Percentiles rank a stretch among this genome's conserved stretches.
phyloP scores from a whole-genome alignment of 2,797 vertebrate genomes.

The Molothrus ater region DNA sequence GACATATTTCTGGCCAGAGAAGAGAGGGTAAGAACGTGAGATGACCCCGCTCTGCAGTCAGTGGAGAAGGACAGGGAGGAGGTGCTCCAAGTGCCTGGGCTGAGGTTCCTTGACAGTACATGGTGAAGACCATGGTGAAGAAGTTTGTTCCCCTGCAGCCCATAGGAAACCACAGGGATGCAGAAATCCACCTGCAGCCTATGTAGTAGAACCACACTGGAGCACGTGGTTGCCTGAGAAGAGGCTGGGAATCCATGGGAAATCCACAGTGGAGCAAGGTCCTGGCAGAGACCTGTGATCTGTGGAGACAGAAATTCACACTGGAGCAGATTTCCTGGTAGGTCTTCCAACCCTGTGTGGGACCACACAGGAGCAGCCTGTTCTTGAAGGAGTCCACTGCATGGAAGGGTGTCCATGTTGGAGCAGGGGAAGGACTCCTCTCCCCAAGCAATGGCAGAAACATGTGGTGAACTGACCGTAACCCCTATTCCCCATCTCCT shows the following conservation, averaged over 20 bases:
- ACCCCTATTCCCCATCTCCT: not conserved
- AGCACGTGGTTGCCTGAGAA: not conserved
- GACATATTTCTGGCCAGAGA: not conserved
- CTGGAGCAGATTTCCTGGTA: not conserved
- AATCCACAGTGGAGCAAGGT: not conserved
- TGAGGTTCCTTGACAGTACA: not conserved
- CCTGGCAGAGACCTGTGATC: fast-evolving
- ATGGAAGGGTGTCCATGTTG: fast-evolving
- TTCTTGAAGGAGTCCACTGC: not conserved
- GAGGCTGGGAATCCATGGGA: not conserved
- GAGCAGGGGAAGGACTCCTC: not conserved
- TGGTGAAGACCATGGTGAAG: not conserved
- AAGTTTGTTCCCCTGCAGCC: not conserved
- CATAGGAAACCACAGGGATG: not conserved
- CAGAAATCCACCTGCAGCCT: not conserved
- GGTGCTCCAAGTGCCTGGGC: fast-evolving
- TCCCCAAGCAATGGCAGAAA: not conserved
- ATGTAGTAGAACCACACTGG: too few species aligned
- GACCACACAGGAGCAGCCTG: not conserved
- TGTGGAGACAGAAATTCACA: not conserved
- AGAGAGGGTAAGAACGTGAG: not conserved
- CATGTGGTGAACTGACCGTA: not conserved
- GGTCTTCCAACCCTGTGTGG: not conserved
- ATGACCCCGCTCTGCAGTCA: too few species aligned
- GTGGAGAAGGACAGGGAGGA: not conserved